These are phyloP conservation scores for Odontamblyopus rebecca DNA, from an alignment of 2,797 vertebrate genomes.

Conservation along the genomic window DNA sequence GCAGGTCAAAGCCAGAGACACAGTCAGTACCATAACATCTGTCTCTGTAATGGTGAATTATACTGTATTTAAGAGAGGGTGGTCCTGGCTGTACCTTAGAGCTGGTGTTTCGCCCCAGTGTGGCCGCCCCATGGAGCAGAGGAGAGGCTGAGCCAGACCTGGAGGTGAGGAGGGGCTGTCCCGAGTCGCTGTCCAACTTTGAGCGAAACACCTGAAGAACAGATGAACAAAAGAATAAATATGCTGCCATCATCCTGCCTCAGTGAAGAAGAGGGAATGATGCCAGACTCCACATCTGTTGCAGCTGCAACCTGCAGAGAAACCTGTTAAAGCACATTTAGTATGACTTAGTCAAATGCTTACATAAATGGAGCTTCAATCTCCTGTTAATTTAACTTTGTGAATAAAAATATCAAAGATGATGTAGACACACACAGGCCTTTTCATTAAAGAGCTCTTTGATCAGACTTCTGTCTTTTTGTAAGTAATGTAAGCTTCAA, in stretches of 20 bases:
- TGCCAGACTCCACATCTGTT: constrained; percentile 4
- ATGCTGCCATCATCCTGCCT: neutral
- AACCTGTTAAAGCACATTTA: constrained; percentile 15
- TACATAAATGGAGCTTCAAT: constrained; percentile 11
- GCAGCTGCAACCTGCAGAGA: constrained; percentile 6
- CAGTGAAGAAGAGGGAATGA: fast-evolving
- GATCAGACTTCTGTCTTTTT: constrained; percentile 29
- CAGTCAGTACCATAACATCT: neutral
- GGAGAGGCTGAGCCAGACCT: constrained; percentile 79
- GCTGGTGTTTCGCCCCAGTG: constrained; percentile 84
- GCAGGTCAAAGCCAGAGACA: constrained; percentile 26
- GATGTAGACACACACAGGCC: constrained; percentile 17
- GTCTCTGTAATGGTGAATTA: neutral
- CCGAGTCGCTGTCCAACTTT: constrained; percentile 80
- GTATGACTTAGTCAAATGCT: constrained; percentile 10
- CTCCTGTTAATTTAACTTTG: neutral
- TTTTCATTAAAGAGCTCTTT: constrained; percentile 20
- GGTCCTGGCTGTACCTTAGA: constrained; percentile 79
- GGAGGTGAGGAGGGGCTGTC: constrained; percentile 66
- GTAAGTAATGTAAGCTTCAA: constrained; percentile 23
- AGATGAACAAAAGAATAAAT: neutral
- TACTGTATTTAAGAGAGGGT: neutral
- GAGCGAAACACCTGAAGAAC: constrained; percentile 86
- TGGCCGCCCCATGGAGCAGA: constrained; percentile 81
- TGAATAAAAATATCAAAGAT: constrained; percentile 14